phyloP scores from a whole-genome alignment of 2,888 invertebrate genomes.

The Coremacera marginata region DNA sequence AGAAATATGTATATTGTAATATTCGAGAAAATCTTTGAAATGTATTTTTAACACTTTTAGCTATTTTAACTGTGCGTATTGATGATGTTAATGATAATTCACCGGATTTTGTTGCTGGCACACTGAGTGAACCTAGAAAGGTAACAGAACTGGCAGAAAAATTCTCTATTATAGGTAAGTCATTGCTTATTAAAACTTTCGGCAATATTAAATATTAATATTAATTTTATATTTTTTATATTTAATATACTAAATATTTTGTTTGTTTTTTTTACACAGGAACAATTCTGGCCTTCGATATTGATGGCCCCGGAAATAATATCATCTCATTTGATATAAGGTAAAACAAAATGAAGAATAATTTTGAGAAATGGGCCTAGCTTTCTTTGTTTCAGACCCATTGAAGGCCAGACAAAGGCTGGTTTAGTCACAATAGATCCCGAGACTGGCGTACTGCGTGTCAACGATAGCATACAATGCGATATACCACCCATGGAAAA shows the following conservation, averaged over 20 bases:
- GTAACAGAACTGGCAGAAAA: constrained; percentile 72
- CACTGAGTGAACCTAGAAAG: constrained; percentile 66
- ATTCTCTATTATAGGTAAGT: constrained; percentile 71
- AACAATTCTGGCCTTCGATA: constrained; percentile 73
- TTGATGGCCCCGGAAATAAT: constrained; percentile 74
- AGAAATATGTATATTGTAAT: no score
- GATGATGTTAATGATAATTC: constrained; percentile 76
- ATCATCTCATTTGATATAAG: constrained; percentile 72
- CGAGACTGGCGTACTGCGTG: constrained; percentile 72
- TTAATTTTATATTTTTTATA: background rate
- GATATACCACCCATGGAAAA: constrained; percentile 70
- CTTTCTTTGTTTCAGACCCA: constrained; percentile 39
- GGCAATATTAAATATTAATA: background rate
- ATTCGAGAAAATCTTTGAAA: no score
- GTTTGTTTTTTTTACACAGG: constrained; percentile 48
- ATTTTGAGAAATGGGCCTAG: background rate
- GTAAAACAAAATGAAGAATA: constrained; percentile 65
- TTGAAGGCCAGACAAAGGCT: constrained; percentile 60
- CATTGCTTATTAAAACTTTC: constrained; percentile 49
- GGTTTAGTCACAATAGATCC: constrained; percentile 71
- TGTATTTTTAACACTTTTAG: constrained; percentile 65
- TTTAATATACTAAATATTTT: no score
- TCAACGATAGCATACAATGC: constrained; percentile 72
- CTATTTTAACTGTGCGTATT: constrained; percentile 73
- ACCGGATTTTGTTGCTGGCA: constrained; percentile 72